These are phyloP conservation scores for Virgularia gustaviana DNA, from an alignment of 92 coral and sea anemone genomes.

Conservation along the genomic window DNA sequence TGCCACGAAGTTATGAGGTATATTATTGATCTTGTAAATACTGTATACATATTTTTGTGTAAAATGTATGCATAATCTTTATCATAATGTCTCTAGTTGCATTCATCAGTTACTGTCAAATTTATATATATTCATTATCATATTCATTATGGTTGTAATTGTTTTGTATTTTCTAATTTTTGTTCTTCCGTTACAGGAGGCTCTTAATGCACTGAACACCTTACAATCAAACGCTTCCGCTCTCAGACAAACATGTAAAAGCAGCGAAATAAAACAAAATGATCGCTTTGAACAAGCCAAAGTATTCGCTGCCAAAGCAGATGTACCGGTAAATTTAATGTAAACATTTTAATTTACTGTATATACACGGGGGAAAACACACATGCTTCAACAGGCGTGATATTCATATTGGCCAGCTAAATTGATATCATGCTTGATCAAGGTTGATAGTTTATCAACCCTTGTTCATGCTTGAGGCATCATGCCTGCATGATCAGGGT, in stretches of 20 bases:
- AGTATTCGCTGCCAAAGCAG: constrained; percentile 72
- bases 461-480: too few relatives aligned
- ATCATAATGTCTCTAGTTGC: too few relatives aligned
- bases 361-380: not conserved
- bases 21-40: not conserved
- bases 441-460: too few relatives aligned
- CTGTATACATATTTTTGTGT: not conserved
- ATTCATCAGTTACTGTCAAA: too few relatives aligned
- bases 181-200: constrained; percentile 68
- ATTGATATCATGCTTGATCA: too few relatives aligned
- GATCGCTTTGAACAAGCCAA: constrained; percentile 72
- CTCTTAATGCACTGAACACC: constrained; percentile 81
- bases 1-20: constrained; percentile 29
- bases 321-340: constrained; percentile 83
- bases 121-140: too few relatives aligned
- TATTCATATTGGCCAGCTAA: not conserved
- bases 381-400: not conserved
- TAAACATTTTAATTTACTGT: too few relatives aligned
- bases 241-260: constrained; percentile 67
- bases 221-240: constrained; percentile 92
- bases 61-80: too few relatives aligned
- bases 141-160: too few relatives aligned
- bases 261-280: constrained; percentile 68
- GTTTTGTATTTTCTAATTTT: too few relatives aligned
- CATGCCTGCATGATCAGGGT: too few relatives aligned